phyloP scores from a whole-genome alignment of 1,140 invertebrate species.

The Trigoniulus corallinus region DNA sequence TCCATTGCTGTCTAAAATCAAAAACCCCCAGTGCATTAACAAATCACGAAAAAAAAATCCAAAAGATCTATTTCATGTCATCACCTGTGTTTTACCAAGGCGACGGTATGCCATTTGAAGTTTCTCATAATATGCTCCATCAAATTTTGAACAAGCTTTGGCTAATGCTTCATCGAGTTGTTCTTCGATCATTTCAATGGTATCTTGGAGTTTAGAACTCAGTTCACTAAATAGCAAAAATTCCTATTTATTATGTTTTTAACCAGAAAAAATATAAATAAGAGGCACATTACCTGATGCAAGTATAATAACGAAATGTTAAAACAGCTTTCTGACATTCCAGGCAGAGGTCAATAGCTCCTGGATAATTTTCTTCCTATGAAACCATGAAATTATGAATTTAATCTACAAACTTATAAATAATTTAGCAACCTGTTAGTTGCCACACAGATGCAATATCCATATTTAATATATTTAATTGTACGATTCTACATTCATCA shows the following conservation, averaged over 20 bases:
- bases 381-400: constrained; percentile 7
- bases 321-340: constrained; percentile 72
- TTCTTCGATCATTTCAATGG: constrained; percentile 76
- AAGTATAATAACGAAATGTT: constrained; percentile 64
- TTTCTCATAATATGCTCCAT: constrained; percentile 25
- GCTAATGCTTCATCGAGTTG: constrained; percentile 73
- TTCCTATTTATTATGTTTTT: background rate
- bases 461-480: too few species aligned
- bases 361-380: constrained; percentile 68
- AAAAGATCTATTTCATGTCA: constrained; percentile 1
- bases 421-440: too few species aligned
- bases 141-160: constrained; percentile 35
- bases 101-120: constrained; percentile 69
- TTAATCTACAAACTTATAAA: constrained; percentile 2
- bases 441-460: too few species aligned
- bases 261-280: background rate
- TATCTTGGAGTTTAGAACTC: constrained; percentile 75
- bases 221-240: constrained; percentile 40
- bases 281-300: constrained; percentile 33
- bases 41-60: background rate
- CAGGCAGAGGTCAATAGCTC: constrained; percentile 68
- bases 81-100: constrained; percentile 50
- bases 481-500: too few species aligned
- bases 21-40: background rate
- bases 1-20: constrained; percentile 64